These are phyloP conservation scores for Neomicropteryx cornuta DNA, from an alignment of 1,140 invertebrate species.

Conservation along the genomic window DNA sequence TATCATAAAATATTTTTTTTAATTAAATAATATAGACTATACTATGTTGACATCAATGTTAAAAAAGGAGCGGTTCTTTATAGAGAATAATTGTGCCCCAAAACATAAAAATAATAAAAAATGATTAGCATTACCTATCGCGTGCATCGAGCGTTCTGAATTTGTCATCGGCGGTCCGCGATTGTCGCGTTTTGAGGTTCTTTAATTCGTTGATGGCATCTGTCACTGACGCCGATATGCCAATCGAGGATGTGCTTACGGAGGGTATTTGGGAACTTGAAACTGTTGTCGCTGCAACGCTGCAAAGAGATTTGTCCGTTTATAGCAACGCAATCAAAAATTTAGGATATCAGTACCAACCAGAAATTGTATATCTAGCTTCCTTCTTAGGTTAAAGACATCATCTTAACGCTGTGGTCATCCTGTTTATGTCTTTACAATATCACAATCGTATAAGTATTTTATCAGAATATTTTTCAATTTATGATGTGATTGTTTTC, in stretches of 20 bases:
- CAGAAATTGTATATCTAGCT: background rate
- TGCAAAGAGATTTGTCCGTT: too few relatives aligned
- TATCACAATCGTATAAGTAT: too few relatives aligned
- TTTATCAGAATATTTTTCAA: too few relatives aligned
- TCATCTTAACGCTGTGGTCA: too few relatives aligned
- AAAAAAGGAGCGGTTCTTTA: too few relatives aligned
- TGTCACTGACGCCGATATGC: constrained; percentile 24
- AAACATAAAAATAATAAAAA: constrained; percentile 10
- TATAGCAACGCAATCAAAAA: background rate
- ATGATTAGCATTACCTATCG: constrained; percentile 22
- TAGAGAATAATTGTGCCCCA: too few relatives aligned
- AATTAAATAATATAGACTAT: constrained; percentile 9
- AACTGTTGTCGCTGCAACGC: too few relatives aligned
- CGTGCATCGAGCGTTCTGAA: constrained; percentile 30
- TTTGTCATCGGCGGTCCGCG: constrained; percentile 27
- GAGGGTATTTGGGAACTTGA: background rate
- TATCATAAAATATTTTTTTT: background rate
- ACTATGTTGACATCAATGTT: constrained; percentile 13
- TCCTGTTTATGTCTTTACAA: too few relatives aligned
- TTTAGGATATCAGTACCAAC: background rate
- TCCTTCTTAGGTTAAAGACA: background rate
- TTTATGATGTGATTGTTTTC: too few relatives aligned
- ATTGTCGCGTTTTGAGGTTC: constrained; percentile 24
- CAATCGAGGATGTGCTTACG: constrained; percentile 10
- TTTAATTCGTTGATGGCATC: too few relatives aligned